phyloP scores from a whole-genome alignment of 1,140 invertebrate genomes.

The Xylocopa sonorina region DNA sequence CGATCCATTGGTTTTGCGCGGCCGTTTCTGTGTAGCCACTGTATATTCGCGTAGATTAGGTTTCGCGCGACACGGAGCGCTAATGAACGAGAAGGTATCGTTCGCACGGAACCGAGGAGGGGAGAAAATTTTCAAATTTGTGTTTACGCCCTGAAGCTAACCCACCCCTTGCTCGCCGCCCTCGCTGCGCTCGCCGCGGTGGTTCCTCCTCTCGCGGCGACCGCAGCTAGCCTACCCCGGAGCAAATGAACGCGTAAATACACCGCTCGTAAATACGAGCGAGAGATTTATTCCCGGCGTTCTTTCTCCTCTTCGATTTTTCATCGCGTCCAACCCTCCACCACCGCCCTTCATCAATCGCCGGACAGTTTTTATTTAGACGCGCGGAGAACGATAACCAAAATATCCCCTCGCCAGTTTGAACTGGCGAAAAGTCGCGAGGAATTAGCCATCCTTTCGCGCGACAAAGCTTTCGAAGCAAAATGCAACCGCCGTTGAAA shows the following conservation, averaged over 20 bases:
- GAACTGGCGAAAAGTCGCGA: no score
- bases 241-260: constrained; percentile 60
- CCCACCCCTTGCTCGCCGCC: constrained; percentile 21
- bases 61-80: constrained; percentile 69
- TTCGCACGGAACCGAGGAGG: constrained; percentile 65
- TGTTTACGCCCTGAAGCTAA: constrained; percentile 55
- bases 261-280: constrained; percentile 49
- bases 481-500: background rate
- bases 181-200: background rate
- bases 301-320: background rate
- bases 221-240: constrained; percentile 4
- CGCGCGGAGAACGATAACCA: background rate
- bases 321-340: background rate
- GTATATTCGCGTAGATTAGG: constrained; percentile 64
- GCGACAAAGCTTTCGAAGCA: no score
- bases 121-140: constrained; percentile 68
- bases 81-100: constrained; percentile 75
- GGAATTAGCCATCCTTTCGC: background rate
- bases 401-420: no score
- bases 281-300: constrained; percentile 50
- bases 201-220: constrained; percentile 11
- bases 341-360: background rate
- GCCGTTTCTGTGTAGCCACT: constrained; percentile 37
- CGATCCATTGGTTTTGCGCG: constrained; percentile 47
- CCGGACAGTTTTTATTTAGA: background rate